Evolutionary conservation across 1,140 invertebrate species (phyloP).

Genomic region (Leptinotarsa lineolata): DNA sequence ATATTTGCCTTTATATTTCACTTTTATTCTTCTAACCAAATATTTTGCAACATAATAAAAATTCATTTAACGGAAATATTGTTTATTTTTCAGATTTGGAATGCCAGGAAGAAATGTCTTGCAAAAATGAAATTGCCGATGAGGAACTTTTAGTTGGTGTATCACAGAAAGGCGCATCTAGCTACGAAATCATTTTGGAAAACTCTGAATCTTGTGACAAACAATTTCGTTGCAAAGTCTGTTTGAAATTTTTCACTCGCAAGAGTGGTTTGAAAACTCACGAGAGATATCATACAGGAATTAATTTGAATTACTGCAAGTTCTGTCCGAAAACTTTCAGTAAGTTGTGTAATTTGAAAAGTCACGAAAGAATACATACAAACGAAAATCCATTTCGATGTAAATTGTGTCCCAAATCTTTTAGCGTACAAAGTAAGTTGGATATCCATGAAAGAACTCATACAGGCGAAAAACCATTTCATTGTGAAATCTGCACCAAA

Average conservation of each 20-base stretch:
- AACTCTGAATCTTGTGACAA: neutral
- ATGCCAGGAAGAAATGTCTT: too few relatives aligned
- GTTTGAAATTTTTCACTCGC: neutral
- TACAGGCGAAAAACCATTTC: slow-evolving; percentile 61
- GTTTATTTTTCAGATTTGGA: too few relatives aligned
- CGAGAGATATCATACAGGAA: slow-evolving; percentile 55
- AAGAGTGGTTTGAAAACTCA: neutral
- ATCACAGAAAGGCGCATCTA: neutral
- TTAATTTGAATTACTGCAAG: slow-evolving; percentile 57
- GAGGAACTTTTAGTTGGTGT: too few relatives aligned
- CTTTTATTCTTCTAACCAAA: too few relatives aligned
- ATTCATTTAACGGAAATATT: too few relatives aligned
- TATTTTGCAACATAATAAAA: too few relatives aligned
- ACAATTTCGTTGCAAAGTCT: neutral
- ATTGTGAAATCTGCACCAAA: slow-evolving; percentile 61
- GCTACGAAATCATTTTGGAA: too few relatives aligned
- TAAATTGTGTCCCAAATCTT: slow-evolving; percentile 54
- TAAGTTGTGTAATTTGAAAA: slow-evolving; percentile 54
- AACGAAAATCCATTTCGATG: slow-evolving; percentile 58
- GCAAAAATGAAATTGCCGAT: too few relatives aligned
- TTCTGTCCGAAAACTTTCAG: slow-evolving; percentile 59
- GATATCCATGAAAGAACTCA: slow-evolving; percentile 58
- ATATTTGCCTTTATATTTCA: too few relatives aligned
- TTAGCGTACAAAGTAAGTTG: slow-evolving; percentile 15
- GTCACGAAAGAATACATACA: slow-evolving; percentile 60